A percentile compares a stretch with the other conserved stretches of the same genome.
Evolutionary conservation across 2,797 vertebrate species (phyloP).

Genomic region (Aphelocoma californica): DNA sequence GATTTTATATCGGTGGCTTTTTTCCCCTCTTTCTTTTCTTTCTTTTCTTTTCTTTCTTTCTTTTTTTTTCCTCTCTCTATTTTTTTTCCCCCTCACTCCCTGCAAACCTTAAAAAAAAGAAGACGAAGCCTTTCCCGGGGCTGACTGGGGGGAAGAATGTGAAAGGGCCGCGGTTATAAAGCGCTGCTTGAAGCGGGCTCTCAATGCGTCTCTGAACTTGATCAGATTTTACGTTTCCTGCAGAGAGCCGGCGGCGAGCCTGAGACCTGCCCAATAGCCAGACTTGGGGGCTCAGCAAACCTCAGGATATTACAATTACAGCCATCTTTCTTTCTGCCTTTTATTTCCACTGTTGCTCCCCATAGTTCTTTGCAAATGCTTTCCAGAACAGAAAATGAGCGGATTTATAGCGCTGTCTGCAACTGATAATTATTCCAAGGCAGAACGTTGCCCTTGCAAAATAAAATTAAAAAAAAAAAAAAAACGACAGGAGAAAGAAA

Average conservation of each 20-base stretch:
- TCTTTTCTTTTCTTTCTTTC: not conserved
- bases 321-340: constrained; percentile 83
- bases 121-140: constrained; percentile 83
- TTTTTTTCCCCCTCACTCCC: not conserved
- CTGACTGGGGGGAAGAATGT: constrained; percentile 81
- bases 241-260: constrained; percentile 87
- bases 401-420: constrained; percentile 72
- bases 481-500: not conserved
- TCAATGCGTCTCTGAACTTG: constrained; percentile 95
- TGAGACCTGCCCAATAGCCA: constrained; percentile 85
- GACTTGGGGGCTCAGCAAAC: constrained; percentile 77
- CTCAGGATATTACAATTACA: constrained; percentile 86
- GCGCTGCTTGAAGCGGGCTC: constrained; percentile 88
- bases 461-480: not conserved
- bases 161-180: constrained; percentile 89
- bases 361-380: constrained; percentile 79
- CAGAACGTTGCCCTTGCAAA: constrained; percentile 49
- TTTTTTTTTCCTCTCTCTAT: not conserved
- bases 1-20: constrained; percentile 67
- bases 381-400: constrained; percentile 68
- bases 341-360: constrained; percentile 81
- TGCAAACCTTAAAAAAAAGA: constrained; percentile 85
- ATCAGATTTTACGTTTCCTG: constrained; percentile 96
- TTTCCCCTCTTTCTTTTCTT: not conserved
- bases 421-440: constrained; percentile 70